phyloP scores from a whole-genome alignment of 2,888 invertebrate species.

The Gryllus longicercus region DNA sequence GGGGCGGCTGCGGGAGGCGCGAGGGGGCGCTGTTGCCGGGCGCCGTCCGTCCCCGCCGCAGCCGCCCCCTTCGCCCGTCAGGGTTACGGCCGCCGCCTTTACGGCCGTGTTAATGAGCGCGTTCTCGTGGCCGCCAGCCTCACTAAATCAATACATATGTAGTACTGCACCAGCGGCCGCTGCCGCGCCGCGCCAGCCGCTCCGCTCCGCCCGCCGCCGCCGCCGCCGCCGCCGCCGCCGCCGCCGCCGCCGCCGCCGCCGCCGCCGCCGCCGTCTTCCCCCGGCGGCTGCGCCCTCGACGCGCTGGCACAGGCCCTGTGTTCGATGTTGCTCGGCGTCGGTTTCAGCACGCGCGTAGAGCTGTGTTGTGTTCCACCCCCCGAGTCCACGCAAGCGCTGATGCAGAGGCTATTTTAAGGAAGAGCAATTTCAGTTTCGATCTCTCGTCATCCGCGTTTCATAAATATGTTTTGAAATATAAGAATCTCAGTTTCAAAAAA shows the following conservation, averaged over 20 bases:
- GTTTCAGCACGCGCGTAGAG: too few species aligned
- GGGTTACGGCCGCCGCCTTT: constrained; percentile 17
- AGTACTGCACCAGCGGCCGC: background rate
- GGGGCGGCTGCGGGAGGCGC: background rate
- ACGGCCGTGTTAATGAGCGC: constrained; percentile 7
- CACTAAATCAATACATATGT: constrained; percentile 17
- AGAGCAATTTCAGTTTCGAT: too few species aligned
- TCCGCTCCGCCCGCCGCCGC: background rate
- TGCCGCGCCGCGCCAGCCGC: background rate
- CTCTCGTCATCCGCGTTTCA: too few species aligned
- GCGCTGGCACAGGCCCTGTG: too few species aligned
- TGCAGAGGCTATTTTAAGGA: too few species aligned
- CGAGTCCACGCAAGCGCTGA: too few species aligned
- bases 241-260: background rate
- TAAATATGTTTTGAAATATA: too few species aligned
- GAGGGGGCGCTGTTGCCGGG: background rate
- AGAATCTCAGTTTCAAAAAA: too few species aligned
- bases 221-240: background rate
- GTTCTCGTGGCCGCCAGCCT: constrained; percentile 4
- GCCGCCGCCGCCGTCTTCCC: too few species aligned
- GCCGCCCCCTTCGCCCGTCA: background rate
- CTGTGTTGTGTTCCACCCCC: too few species aligned
- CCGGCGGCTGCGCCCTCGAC: too few species aligned
- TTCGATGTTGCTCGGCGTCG: too few species aligned
- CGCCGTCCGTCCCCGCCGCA: background rate